Evolutionary conservation across 2,888 invertebrate genomes (phyloP), one percentile per base, ranked within the genome.

Genomic region (Ophioninae sp.): DNA sequence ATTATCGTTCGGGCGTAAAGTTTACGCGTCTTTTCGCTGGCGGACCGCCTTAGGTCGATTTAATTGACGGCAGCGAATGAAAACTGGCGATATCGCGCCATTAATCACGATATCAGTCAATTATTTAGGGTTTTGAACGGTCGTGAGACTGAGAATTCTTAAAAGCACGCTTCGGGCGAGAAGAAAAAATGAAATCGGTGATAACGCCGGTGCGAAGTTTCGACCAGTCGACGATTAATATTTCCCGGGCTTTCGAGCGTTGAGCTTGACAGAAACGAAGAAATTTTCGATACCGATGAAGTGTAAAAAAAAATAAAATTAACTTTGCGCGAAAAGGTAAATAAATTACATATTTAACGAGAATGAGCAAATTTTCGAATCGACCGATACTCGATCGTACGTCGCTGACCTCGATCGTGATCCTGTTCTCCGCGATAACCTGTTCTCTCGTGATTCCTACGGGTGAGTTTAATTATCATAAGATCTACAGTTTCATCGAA

Each of bases 81-180:
- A 81, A 81, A 74, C 59, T 81, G 37, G 77, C 51, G 51, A 65
- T 78, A 83, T 78, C 83, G 74, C 58, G 20, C 30, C 71, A 81
- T 83, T 69, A 83, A 83, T 83, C 83, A 80, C 65, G 61, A 67
- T 83, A 81, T 83, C 81, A 65, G 83, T 81, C 81, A 81, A 83
- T 71, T 73, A 30, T 56, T 59, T 56, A 7, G 61, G 41, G 41
- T 64, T 65, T 75, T 69, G 73, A 23, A 23, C 8, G 77, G 23
- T 20, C 37, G 65, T 59, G 61, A 77, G 79, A 51, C 68, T 67
- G 75, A 76, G 75, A 74, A 65, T 56, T 39, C 23, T 65, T 37
- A 56, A 56, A 58, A 13, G 65, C 23, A 64, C 17, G 64, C 64
- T n/a, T 20, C 7, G 71, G 37, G n/a, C 37, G n/a, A 58, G 64